Percentiles rank a stretch among this genome's conserved stretches.
Conservation (phyloP, 2,113 vertebrate genomes). For the Seriola aureovittata region DNA sequence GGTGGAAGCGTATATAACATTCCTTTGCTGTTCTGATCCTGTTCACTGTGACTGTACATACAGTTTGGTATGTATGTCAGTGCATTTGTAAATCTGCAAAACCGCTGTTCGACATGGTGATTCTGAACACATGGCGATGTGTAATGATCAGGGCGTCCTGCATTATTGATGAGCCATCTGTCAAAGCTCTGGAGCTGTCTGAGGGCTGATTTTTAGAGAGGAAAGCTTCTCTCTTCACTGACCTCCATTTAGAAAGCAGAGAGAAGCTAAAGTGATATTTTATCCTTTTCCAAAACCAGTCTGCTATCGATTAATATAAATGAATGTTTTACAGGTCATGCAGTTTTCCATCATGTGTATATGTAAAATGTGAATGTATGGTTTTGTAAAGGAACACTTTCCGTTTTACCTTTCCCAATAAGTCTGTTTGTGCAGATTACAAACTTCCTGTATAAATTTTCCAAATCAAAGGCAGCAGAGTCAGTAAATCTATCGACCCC, state of each 20-base stretch:
- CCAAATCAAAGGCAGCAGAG: conserved; percentile 52
- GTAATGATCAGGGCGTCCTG: conserved; percentile 70
- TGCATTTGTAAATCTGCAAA: conserved; percentile 62
- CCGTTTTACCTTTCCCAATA: conserved; percentile 11
- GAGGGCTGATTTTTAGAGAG: conserved; percentile 32
- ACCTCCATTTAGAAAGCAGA: conserved; percentile 22
- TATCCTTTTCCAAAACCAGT: conserved; percentile 22
- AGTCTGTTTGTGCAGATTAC: conserved; percentile 51
- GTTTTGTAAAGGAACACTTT: not conserved
- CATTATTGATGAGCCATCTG: conserved; percentile 83
- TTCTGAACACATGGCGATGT: conserved; percentile 66
- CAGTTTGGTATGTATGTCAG: conserved; percentile 52
- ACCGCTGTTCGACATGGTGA: conserved; percentile 60
- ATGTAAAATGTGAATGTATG: not conserved
- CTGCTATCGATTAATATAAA: conserved; percentile 1
- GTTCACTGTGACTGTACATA: conserved; percentile 24
- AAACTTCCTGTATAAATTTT: conserved; percentile 50
- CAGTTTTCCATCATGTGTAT: not conserved
- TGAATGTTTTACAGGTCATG: not conserved
- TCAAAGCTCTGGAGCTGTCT: conserved; percentile 51
- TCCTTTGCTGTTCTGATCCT: not conserved
- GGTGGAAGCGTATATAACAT: not conserved
- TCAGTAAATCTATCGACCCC: conserved; percentile 42
- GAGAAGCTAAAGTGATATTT: conserved; percentile 26
- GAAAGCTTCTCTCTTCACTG: conserved; percentile 17